These are phyloP conservation scores for Alcis repandata DNA, from an alignment of 2,888 invertebrate genomes.

Conservation along the genomic window DNA sequence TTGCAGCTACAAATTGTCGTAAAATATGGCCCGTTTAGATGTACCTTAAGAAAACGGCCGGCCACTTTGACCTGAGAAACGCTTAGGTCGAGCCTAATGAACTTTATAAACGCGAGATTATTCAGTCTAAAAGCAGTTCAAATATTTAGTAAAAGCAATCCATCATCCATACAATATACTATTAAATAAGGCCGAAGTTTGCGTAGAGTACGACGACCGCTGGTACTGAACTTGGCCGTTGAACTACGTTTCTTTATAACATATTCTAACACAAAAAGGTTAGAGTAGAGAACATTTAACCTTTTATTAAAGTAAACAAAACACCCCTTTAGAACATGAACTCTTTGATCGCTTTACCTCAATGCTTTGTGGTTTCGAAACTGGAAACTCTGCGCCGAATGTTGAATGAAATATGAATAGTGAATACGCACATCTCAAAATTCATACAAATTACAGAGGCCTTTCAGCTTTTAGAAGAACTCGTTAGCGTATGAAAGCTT, in stretches of 20 bases:
- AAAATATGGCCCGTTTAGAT: no score
- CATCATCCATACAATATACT: conserved; percentile 14
- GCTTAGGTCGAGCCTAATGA: background rate
- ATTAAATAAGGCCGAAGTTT: conserved; percentile 8
- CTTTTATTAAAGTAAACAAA: background rate
- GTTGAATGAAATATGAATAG: background rate
- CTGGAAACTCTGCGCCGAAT: background rate
- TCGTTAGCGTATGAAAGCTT: background rate
- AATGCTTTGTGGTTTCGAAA: background rate
- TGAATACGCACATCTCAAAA: background rate
- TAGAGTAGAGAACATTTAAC: background rate
- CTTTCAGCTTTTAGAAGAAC: background rate
- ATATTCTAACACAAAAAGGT: conserved; percentile 16
- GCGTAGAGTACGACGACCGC: conserved; percentile 11
- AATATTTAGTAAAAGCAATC: conserved; percentile 13
- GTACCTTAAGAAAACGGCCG: no score
- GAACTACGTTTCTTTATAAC: conserved; percentile 4
- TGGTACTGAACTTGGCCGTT: conserved; percentile 8
- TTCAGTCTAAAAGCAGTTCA: no score
- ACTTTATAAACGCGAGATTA: background rate
- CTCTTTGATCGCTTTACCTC: conserved; percentile 1
- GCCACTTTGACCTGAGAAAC: background rate
- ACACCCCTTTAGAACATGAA: background rate
- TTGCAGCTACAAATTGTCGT: no score
- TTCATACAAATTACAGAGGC: background rate